Conservation (phyloP, 2,888 invertebrate species). For the Agrotis puta region DNA sequence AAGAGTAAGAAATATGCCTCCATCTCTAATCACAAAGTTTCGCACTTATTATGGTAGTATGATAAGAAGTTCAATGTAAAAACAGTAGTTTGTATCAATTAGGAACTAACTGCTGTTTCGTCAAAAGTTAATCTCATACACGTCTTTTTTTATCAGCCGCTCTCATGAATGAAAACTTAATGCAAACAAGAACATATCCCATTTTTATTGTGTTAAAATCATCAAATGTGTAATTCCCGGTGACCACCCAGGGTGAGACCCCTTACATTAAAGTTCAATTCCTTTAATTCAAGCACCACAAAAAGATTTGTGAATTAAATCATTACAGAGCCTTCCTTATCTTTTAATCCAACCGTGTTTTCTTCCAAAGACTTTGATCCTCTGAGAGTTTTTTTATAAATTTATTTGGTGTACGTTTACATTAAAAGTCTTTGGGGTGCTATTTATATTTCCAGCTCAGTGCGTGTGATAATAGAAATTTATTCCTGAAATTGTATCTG, state of each 20-base stretch:
- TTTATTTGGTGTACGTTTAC: conserved; percentile 67
- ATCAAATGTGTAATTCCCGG: no score
- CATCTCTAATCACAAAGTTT: no score
- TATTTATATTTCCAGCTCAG: conserved; percentile 64
- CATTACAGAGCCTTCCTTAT: conserved; percentile 24
- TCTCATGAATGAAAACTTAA: not conserved
- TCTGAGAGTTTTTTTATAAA: conserved; percentile 63
- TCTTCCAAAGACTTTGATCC: conserved; percentile 49
- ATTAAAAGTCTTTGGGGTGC: conserved; percentile 64
- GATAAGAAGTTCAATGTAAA: no score
- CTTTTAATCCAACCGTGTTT: conserved; percentile 39
- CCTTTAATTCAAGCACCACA: conserved; percentile 17
- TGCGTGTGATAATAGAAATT: conserved; percentile 55
- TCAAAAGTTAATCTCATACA: not conserved
- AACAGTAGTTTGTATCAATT: no score
- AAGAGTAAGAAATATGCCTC: no score
- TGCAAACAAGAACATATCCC: no score
- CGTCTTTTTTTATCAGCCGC: not conserved
- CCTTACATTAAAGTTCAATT: conserved; percentile 19
- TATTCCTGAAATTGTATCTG: conserved; percentile 52
- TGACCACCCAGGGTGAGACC: no score
- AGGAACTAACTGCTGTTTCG: not conserved
- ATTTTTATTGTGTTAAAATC: no score
- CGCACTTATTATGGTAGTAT: no score
- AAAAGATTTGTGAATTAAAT: conserved; percentile 38